phyloP scores from a whole-genome alignment of 2,797 vertebrate genomes.

The Buceros bicornis region DNA sequence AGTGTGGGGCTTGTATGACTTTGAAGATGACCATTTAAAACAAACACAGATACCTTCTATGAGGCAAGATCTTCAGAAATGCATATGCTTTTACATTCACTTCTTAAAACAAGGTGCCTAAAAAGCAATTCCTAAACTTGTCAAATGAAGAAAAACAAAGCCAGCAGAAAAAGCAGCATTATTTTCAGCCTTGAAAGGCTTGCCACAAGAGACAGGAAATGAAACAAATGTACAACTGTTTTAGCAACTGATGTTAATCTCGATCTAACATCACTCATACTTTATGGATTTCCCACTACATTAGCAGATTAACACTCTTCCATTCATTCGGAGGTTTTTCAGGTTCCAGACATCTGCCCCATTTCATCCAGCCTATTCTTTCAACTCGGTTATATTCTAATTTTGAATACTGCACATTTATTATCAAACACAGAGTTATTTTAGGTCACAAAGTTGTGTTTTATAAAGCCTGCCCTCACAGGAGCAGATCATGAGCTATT shows the following conservation, averaged over 20 bases:
- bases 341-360: slow-evolving; percentile 8
- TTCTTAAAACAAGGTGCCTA: background rate
- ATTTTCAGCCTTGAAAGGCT: slow-evolving; percentile 26
- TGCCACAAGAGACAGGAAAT: slow-evolving; percentile 47
- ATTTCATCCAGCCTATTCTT: background rate
- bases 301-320: slow-evolving; percentile 30
- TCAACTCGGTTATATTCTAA: background rate
- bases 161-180: slow-evolving; percentile 2
- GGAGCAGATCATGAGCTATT: background rate
- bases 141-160: background rate
- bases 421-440: background rate
- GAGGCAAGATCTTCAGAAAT: background rate
- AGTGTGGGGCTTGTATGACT: background rate
- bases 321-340: background rate
- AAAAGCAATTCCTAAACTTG: background rate
- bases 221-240: slow-evolving; percentile 53
- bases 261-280: slow-evolving; percentile 35
- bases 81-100: background rate
- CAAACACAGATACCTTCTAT: background rate
- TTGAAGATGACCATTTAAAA: background rate
- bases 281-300: slow-evolving; percentile 30
- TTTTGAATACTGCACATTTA: background rate
- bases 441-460: background rate
- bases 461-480: background rate
- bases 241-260: slow-evolving; percentile 26